phyloP scores from a whole-genome alignment of 2,888 invertebrate genomes.

The Acanthosepion esculentum region DNA sequence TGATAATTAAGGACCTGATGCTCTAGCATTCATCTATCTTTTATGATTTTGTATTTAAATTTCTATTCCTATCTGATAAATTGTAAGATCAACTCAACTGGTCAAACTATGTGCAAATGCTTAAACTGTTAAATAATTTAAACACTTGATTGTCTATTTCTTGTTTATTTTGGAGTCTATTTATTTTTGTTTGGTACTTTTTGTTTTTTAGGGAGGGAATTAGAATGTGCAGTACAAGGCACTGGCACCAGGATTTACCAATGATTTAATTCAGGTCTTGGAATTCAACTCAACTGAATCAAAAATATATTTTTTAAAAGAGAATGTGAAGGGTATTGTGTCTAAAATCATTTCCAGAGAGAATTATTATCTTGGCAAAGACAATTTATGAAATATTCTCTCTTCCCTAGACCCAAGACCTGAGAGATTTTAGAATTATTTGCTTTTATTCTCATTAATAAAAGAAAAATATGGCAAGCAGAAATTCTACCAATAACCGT shows the following conservation, averaged over 20 bases:
- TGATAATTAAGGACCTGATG: no score
- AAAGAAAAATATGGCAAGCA: background rate
- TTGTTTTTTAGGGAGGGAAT: background rate
- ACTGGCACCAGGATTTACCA: background rate
- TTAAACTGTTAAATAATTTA: background rate
- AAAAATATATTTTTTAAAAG: background rate
- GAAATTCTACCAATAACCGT: background rate
- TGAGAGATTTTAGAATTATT: background rate
- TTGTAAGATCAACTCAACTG: no score
- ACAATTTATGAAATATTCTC: background rate
- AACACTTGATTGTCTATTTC: background rate
- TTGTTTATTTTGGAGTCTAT: background rate
- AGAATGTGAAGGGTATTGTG: background rate
- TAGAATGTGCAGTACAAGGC: background rate
- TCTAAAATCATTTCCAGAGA: background rate
- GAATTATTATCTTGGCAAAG: background rate
- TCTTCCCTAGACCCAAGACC: background rate
- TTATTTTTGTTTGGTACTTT: background rate
- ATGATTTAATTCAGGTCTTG: background rate
- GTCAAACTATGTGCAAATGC: background rate
- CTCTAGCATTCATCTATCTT: no score
- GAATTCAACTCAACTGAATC: background rate
- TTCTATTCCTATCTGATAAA: no score
- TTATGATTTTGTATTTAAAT: no score
- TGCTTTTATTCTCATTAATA: background rate